Conservation (phyloP, 2,113 vertebrate genomes). For the Colistium nudipinnis region DNA sequence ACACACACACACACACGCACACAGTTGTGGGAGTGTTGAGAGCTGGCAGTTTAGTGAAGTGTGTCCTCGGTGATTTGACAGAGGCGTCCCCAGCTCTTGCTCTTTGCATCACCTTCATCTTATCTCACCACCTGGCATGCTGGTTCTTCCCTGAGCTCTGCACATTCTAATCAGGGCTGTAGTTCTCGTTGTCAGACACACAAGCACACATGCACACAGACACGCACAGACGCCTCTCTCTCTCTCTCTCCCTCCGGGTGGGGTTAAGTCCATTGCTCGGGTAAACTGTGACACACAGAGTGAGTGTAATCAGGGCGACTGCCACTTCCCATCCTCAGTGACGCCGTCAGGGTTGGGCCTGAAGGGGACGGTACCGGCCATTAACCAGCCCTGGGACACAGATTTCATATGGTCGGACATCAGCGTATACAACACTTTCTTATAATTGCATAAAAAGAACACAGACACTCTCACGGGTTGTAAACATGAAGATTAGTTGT, state of each 20-base stretch:
- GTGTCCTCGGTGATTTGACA: constrained; percentile 64
- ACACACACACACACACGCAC: constrained; percentile 35
- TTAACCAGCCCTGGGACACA: constrained; percentile 77
- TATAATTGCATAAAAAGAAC: not conserved
- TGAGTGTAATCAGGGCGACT: constrained; percentile 61
- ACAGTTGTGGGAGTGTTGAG: constrained; percentile 65
- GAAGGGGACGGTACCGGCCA: constrained; percentile 59
- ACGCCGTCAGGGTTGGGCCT: constrained; percentile 60
- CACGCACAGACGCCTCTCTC: constrained; percentile 43
- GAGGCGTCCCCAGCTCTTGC: constrained; percentile 54
- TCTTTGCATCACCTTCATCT: constrained; percentile 31
- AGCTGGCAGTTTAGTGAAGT: constrained; percentile 73
- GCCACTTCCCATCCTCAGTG: constrained; percentile 65
- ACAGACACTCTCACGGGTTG: not conserved
- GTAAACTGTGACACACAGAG: constrained; percentile 75
- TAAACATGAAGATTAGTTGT: not conserved
- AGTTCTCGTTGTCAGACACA: constrained; percentile 53
- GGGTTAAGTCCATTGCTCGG: constrained; percentile 66
- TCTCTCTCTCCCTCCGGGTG: constrained; percentile 54
- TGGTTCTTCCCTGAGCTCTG: constrained; percentile 76
- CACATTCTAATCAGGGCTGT: constrained; percentile 75
- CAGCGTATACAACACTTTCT: not conserved
- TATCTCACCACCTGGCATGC: constrained; percentile 55
- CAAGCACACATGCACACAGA: constrained; percentile 51
- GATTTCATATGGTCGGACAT: constrained; percentile 4